Conservation (phyloP, 2,113 vertebrate genomes). For the Dipodomys stephensi region DNA sequence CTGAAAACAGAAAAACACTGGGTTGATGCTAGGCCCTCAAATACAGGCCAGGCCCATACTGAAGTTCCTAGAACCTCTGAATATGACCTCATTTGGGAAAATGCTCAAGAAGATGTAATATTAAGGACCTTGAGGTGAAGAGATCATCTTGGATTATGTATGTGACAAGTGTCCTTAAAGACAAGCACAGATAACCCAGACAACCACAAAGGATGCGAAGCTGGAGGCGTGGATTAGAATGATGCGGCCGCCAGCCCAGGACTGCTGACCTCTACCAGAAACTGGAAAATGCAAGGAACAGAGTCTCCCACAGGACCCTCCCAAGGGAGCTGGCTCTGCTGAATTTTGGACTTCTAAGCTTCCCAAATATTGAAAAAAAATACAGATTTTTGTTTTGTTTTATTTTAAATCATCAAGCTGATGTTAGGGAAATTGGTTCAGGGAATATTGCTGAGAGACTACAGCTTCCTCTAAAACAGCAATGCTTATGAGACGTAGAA, state of each 20-base stretch:
- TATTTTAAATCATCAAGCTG: not conserved
- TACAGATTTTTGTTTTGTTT: not conserved
- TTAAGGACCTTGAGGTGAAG: not conserved
- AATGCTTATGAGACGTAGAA: not conserved
- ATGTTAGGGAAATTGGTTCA: not conserved
- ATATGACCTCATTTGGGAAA: not conserved
- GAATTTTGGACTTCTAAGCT: not conserved
- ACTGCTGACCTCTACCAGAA: not conserved
- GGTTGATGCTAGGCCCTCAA: not conserved
- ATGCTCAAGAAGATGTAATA: not conserved
- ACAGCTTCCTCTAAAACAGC: not conserved
- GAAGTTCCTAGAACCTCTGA: not conserved
- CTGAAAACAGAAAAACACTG: fast-evolving
- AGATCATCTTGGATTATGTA: not conserved
- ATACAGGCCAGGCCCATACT: not conserved
- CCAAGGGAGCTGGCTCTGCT: fast-evolving
- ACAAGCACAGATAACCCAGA: not conserved
- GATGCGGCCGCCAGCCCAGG: not conserved
- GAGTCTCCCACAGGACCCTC: fast-evolving
- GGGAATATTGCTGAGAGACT: no score
- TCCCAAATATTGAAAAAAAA: not conserved
- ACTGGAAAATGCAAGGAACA: not conserved
- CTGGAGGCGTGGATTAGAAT: not conserved
- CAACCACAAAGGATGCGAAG: not conserved
- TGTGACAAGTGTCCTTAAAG: not conserved